Base-by-base conservation (phyloP, 2,888 invertebrate species). In the Alentia gelatinosa region DNA sequence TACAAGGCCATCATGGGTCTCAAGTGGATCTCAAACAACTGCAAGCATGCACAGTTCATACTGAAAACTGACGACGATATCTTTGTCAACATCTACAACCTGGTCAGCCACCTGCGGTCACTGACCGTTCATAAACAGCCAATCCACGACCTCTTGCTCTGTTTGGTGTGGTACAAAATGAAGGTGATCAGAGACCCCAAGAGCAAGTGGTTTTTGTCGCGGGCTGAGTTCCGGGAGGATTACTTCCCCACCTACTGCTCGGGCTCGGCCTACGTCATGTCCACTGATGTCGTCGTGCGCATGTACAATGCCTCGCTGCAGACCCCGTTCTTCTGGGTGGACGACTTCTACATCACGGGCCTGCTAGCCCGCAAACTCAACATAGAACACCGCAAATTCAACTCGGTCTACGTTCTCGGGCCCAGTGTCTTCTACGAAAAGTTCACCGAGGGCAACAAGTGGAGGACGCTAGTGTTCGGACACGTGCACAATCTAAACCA, bases 341-440 rank as follows among this genome's bases (percentile, higher is more conserved):
- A 99, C 95, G 98, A 99, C 95, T 97, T 98, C 79, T 98, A 97
- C 95, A 96, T 98, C 0, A 98, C 98, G 0, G 98, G 98, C 0
- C 96, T 98, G 88, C 96, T 98, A n/a, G 94, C 95, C 0, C 93
- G 94, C 75, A 93, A 93, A 35, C 91, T 95, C n/a, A 93, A 94
- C 12, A 92, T 95, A 19, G 92, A 93, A 74, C 95, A 95, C 86
- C 92, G 92, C 86, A 93, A 94, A 37, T 93, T 94, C 83, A 96
- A 95, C 93, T 92, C 93, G 12, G 94, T 94, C 47, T 96, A 96
- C 92, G 92, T 94, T 40, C 93, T 96, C 4, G 94, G 95, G 79
- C 94, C 94, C 5, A 92, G 92, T 75, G 91, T 93, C 39, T 95
- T 94, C 12, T 91, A 94, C 89, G 93, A 94, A 19, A 94, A 93